Evolutionary conservation across 2,113 vertebrate species (phyloP), one percentile per base, ranked within the genome.

Genomic region (Gorsachius goisagi): DNA sequence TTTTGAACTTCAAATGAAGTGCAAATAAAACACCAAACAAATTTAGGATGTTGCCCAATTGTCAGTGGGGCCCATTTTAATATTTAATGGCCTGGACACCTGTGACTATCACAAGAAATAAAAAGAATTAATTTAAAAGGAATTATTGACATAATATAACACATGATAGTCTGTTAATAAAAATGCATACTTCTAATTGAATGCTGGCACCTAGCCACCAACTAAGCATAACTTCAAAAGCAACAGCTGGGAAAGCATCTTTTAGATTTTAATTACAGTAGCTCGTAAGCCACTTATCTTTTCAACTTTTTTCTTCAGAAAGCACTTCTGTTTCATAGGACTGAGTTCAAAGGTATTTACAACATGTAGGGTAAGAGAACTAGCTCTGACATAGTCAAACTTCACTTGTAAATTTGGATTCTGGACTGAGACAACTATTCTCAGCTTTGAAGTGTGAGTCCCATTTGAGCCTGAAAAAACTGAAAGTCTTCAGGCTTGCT

Each of bases 201-300:
- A 97, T 97, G 93, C 93, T 98, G 97, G 97, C 97, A 97, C 79
- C 92, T 94, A 95, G 97, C 96, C 97, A 97, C 78, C 85, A 95
- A 95, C 95, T 95, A 96, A 96, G 96, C 91, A 95, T 44, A 90
- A 98, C 97, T 98, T 98, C 97, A 97, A 98, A 98, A 97, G 97
- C 96, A 98, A 97, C 97, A 98, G 96, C 97, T 98, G 98, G 97
- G 94, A 86, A 97, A 97, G 75, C 96, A 97, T 97, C 96, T 97
- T 97, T 97, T 96, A 97, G 97, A 96, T 97, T 97, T 98, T 98
- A 98, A 98, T 98, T 98, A 97, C 94, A 96, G 83, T 90, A 79
- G 49, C 89, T 97, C 30, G 0, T 97, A 98, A 97, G 97, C 74
- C 96, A 97, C 97, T 97, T 97, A 97, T 95, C 85, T 97, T 97